Base-by-base conservation (phyloP, 30 jellyfish, hydroid and myxozoan species). In the Turritopsis dohrnii region DNA sequence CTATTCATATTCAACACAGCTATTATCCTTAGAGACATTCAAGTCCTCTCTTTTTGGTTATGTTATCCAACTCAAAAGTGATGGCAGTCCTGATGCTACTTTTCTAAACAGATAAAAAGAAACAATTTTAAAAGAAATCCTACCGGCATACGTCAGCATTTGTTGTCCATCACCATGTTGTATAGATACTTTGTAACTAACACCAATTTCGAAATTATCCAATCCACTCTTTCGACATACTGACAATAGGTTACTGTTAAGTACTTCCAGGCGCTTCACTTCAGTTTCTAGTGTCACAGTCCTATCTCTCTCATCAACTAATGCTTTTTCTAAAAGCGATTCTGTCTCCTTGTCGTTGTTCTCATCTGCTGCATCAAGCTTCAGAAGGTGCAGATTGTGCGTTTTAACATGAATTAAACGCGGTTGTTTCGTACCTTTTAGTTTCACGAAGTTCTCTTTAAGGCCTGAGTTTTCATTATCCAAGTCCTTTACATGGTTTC, bases 91-190 rank as follows among this genome's bases (percentile, higher is more conserved):
- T 41, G 13, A 41, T 41, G 5, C 13, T 41, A 13, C 60, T 41
- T 41, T 41, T 41, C 60, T 3, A 3, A 41, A 41, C 60, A 41
- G 60, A 13, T 13, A 41, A 41, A 41, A 41, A 41, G 60, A 41
- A 41, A 13, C 13, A 41, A 3, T 41, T 41, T 41, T 41, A 3
- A 3, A 41, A 41, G 5, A 41, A 3, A 41, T 3, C 60, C 13
- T 41, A 74, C 83, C 83, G 13, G 65, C 60, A 30, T 23, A 24
- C 16, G 27, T 74, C 71, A 74, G 24, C 26, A 74, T 29, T 74
- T 74, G 83, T 21, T 74, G 24, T 8, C 41, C 65, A 74, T 74
- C 65, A 24, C 65, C 65, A n/a, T 73, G 9, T 23, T 74, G 83
- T 22, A 74, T 74, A 29, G 52, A n/a, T 22, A 74, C 60, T 1